Base-by-base conservation (phyloP, 2,797 vertebrate genomes). In the Anolis apletophallus region DNA sequence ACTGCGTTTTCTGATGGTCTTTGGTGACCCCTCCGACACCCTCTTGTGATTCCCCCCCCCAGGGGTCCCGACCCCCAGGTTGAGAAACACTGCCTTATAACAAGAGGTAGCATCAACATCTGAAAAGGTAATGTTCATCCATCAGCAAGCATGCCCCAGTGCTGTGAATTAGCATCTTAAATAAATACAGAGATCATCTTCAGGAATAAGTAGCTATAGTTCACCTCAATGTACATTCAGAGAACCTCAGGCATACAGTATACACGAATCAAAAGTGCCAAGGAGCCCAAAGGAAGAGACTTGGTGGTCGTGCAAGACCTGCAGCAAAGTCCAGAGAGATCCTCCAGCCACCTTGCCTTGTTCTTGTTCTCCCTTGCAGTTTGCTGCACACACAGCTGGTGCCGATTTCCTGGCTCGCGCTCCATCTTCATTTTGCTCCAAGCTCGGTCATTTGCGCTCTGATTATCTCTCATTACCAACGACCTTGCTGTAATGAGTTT, bases 401-500 rank as follows among this genome's bases (percentile, higher is more conserved):
- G 0, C 40, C 0, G 0, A 83, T 54, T 88, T 0, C 1, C 85
- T 83, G 85, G 72, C 91, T 86, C 55, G 2, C 68, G 83, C 89
- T 93, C 92, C 87, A 88, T 93, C 93, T 94, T 94, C 87, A 61
- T 91, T 94, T 90, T 89, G 89, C 93, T 94, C 90, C 87, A 93
- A 94, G 94, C 92, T 92, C 5, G 72, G 72, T 94, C 93, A 91
- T 95, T 93, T 95, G 93, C 91, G 94, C 93, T 95, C 93, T 94
- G 94, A 95, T 95, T 94, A 95, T 93, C 95, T 93, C 94, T 95
- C 95, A 96, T 96, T 96, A 96, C 93, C 89, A 94, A 95, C 89
- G 93, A 96, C 95, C 94, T 95, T 95, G 94, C 94, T 94, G 89
- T 95, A 95, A 96, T 96, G 94, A 94, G 93, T 95, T 95, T 96